A percentile compares a stretch with the other conserved stretches of the same genome.
These are phyloP conservation scores for Ascidia mentula DNA, from an alignment of 23 tunicate species.

Conservation along the genomic window DNA sequence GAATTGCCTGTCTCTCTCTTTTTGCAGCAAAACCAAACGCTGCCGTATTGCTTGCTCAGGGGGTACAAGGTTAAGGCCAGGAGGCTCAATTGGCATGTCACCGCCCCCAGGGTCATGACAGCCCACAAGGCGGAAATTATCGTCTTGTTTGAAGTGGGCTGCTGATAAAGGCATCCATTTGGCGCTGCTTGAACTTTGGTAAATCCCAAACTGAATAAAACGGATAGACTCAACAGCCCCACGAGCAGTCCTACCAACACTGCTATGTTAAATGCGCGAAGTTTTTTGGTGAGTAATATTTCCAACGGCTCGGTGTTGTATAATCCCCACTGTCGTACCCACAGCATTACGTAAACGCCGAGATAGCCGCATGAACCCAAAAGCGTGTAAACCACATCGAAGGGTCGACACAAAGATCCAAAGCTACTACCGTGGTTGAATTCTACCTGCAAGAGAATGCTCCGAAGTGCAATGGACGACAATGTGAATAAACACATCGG, in stretches of 20 bases:
- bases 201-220: background rate
- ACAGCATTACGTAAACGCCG: background rate
- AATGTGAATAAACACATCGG: background rate
- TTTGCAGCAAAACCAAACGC: background rate
- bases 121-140: background rate
- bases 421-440: background rate
- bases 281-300: background rate
- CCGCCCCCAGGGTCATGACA: background rate
- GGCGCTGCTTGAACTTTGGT: background rate
- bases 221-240: background rate
- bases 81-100: background rate
- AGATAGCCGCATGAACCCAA: background rate
- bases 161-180: background rate
- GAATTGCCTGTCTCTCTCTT: background rate
- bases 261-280: background rate
- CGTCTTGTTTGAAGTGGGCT: background rate
- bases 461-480: background rate
- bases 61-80: background rate
- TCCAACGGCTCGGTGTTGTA: background rate
- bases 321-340: background rate
- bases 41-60: background rate
- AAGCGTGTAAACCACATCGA: background rate
- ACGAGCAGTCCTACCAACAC: background rate
- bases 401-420: background rate
- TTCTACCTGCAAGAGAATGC: background rate